Conservation (phyloP, 1,140 invertebrate genomes). For the Lutraria rhynchaena region DNA sequence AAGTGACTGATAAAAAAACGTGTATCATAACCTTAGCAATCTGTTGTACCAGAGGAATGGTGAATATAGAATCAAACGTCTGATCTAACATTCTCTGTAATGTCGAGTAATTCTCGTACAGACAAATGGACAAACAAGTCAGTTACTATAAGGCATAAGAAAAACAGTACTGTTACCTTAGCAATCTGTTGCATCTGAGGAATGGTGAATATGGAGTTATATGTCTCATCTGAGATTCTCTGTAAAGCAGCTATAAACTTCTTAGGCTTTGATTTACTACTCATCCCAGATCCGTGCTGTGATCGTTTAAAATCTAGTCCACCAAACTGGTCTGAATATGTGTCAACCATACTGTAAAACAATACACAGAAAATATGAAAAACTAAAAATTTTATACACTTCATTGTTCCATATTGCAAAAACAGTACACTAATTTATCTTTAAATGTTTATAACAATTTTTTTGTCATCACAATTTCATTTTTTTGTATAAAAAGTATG, state of each 20-base stretch:
- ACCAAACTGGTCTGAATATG: slow-evolving; percentile 88
- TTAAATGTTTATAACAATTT: too few relatives aligned
- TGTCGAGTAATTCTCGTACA: too few relatives aligned
- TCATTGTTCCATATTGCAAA: too few relatives aligned
- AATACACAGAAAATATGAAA: background rate
- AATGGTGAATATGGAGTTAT: slow-evolving; percentile 88
- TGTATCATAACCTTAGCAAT: slow-evolving; percentile 83
- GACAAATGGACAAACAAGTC: too few relatives aligned
- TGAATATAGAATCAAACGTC: slow-evolving; percentile 88
- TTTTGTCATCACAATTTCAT: too few relatives aligned
- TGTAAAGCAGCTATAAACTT: slow-evolving; percentile 89
- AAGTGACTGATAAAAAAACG: too few relatives aligned
- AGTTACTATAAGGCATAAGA: too few relatives aligned
- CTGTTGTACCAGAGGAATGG: slow-evolving; percentile 89
- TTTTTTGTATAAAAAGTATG: too few relatives aligned
- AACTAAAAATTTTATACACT: too few relatives aligned
- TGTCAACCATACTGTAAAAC: slow-evolving; percentile 88
- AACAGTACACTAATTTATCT: too few relatives aligned
- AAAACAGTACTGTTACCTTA: slow-evolving; percentile 67
- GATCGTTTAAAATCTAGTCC: slow-evolving; percentile 87
- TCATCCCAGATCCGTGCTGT: slow-evolving; percentile 89
- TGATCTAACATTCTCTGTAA: slow-evolving; percentile 86
- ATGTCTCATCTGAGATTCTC: slow-evolving; percentile 85
- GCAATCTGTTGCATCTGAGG: slow-evolving; percentile 90
- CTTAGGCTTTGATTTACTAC: slow-evolving; percentile 87